Evolutionary conservation across 2,888 invertebrate species (phyloP).

Genomic region (Agrotis puta): DNA sequence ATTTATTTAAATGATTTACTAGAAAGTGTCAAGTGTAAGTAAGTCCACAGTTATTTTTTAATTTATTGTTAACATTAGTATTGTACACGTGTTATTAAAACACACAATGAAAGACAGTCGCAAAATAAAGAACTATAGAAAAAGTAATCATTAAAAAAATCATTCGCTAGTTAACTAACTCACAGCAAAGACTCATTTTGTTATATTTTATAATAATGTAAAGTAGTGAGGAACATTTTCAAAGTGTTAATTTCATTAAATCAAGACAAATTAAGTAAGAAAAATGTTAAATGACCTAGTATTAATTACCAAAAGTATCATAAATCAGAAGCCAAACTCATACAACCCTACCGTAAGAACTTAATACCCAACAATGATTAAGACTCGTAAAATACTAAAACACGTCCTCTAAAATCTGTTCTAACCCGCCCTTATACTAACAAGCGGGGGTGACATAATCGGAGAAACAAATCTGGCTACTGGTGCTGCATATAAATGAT

Average conservation of each 20-base stretch:
- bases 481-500: conserved; percentile 90
- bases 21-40: too few species aligned
- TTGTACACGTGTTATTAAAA: too few species aligned
- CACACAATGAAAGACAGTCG: too few species aligned
- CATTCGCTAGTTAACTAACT: too few species aligned
- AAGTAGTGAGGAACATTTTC: fast-evolving
- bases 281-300: conserved; percentile 21
- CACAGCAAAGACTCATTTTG: too few species aligned
- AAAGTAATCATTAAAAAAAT: too few species aligned
- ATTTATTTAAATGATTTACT: conserved; percentile 30
- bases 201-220: too few species aligned
- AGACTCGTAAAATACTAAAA: conserved; percentile 82
- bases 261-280: conserved; percentile 8
- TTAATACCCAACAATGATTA: conserved; percentile 74
- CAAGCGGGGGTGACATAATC: conserved; percentile 90
- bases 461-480: conserved; percentile 90
- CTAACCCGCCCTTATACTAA: conserved; percentile 80
- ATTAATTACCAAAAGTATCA: conserved; percentile 31
- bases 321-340: conserved; percentile 41
- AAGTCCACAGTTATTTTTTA: too few species aligned
- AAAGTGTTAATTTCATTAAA: not conserved
- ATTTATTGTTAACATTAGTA: too few species aligned
- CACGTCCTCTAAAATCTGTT: conserved; percentile 85
- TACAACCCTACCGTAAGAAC: conserved; percentile 51
- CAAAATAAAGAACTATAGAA: too few species aligned